Conservation (phyloP, 1,140 invertebrate genomes). For the Potamilus streckersoni region DNA sequence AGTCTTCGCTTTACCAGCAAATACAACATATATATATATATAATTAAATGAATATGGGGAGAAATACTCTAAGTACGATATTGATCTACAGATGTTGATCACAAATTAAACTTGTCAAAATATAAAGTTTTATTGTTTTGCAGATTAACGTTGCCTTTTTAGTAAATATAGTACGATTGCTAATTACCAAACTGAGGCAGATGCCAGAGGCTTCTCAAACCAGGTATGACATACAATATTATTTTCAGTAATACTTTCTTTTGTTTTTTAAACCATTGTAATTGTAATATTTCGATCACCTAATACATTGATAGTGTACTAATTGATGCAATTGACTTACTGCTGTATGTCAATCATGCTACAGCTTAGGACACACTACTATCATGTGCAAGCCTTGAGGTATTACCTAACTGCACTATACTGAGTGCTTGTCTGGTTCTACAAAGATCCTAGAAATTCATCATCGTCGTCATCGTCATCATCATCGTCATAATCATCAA, state of each 20-base stretch:
- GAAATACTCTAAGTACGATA: no score
- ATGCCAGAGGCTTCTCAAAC: conserved; percentile 67
- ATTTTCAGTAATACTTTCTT: conserved; percentile 12
- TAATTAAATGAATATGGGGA: no score
- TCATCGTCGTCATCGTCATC: no score
- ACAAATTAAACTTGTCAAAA: no score
- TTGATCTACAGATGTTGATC: no score
- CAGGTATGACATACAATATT: conserved; percentile 45
- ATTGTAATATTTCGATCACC: not conserved
- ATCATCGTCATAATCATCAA: no score
- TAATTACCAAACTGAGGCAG: conserved; percentile 87
- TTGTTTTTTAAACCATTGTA: not conserved
- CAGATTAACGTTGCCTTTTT: conserved; percentile 88
- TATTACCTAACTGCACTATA: no score
- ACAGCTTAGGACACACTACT: not conserved
- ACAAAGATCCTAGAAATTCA: no score
- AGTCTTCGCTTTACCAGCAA: no score
- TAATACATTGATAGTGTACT: not conserved
- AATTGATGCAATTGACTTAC: not conserved
- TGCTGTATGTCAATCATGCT: not conserved
- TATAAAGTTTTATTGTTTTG: conserved; percentile 17
- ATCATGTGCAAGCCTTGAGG: no score
- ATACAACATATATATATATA: no score
- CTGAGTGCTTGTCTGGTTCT: no score
- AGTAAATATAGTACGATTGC: conserved; percentile 91